Percentiles rank a stretch among this genome's conserved stretches.
Conservation (phyloP, 1,140 invertebrate species). For the Dufourea novaeangliae region DNA sequence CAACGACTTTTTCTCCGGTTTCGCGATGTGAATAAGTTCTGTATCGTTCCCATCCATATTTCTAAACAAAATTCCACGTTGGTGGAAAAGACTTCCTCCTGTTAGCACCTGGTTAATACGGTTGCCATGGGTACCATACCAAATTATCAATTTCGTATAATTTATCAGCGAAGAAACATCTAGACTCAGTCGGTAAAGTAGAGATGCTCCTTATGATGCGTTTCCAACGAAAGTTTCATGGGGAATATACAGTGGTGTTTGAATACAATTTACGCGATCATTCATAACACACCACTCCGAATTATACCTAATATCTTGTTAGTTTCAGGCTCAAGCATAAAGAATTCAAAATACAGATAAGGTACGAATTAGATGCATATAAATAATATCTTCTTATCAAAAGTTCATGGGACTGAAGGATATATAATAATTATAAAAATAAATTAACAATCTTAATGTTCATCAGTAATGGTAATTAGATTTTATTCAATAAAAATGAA, state of each 20-base stretch:
- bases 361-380: no score
- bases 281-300: not conserved
- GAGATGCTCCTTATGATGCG: constrained; percentile 31
- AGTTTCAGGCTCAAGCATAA: not conserved
- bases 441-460: no score
- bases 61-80: not conserved
- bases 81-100: not conserved
- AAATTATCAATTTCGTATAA: constrained; percentile 6
- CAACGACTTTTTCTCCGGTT: constrained; percentile 67
- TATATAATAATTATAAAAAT: no score
- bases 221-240: constrained; percentile 12
- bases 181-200: constrained; percentile 36
- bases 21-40: constrained; percentile 38
- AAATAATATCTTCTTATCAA: no score
- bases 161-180: constrained; percentile 10
- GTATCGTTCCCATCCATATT: constrained; percentile 57
- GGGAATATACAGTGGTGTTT: no score
- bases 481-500: not conserved
- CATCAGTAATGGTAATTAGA: no score
- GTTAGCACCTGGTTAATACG: constrained; percentile 43
- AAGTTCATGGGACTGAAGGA: no score
- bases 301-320: not conserved
- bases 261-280: not conserved
- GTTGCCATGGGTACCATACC: constrained; percentile 63
- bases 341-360: not conserved